phyloP scores from a whole-genome alignment of 2,888 invertebrate genomes.

The Cloeon dipterum region DNA sequence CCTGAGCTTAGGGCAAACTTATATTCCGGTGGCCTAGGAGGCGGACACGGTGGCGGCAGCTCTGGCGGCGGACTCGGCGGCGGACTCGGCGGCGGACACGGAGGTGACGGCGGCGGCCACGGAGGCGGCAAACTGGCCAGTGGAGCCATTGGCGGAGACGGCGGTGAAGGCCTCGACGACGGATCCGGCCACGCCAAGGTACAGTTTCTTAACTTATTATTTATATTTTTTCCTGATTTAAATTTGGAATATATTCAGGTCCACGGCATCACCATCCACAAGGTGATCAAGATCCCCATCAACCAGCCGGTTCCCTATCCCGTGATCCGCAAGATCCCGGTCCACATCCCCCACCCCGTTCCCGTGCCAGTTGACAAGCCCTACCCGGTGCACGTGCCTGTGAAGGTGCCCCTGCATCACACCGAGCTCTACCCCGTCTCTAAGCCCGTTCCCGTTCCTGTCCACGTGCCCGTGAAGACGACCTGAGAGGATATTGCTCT shows the following conservation, averaged over 20 bases:
- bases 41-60: too few species aligned
- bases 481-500: too few species aligned
- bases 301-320: constrained; percentile 3
- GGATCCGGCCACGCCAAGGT: not conserved
- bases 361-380: constrained; percentile 4
- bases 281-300: constrained; percentile 1
- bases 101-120: not conserved
- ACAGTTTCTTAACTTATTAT: too few species aligned
- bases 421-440: constrained; percentile 4
- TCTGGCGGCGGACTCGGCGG: too few species aligned
- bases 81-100: not conserved
- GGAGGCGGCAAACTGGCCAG: not conserved
- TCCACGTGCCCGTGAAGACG: constrained; percentile 4
- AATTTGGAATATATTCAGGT: constrained; percentile 1
- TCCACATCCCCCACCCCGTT: constrained; percentile 6
- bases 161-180: not conserved
- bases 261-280: not conserved
- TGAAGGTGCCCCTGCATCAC: constrained; percentile 4
- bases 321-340: constrained; percentile 2
- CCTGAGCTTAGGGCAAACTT: too few species aligned
- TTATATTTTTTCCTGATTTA: constrained; percentile 6
- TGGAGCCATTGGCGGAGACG: not conserved
- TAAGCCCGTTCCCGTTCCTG: constrained; percentile 3
- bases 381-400: constrained; percentile 2
- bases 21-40: too few species aligned